phyloP scores from a whole-genome alignment of 2,888 invertebrate species.

The Rutpela maculata region DNA sequence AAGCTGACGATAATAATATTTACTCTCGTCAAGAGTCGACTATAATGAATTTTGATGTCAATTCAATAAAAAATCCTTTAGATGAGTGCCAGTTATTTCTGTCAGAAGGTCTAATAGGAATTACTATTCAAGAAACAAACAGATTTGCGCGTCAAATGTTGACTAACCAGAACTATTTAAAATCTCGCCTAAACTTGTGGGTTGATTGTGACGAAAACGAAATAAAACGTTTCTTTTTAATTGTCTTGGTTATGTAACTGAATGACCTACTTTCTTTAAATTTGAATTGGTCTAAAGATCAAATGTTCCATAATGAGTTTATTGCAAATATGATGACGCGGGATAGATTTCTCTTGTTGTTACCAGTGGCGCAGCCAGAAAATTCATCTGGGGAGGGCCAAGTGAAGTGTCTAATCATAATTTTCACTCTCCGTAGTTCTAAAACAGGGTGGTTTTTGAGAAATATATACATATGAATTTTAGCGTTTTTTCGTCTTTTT shows the following conservation, averaged over 20 bases:
- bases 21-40: not conserved
- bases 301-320: constrained; percentile 30
- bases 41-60: not conserved
- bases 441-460: too few species aligned
- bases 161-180: not conserved
- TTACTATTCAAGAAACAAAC: constrained; percentile 20
- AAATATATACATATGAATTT: too few species aligned
- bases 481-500: too few species aligned
- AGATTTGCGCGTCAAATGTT: constrained; percentile 29
- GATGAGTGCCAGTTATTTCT: constrained; percentile 8
- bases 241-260: constrained; percentile 23
- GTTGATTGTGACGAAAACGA: constrained; percentile 13
- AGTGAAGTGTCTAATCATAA: too few species aligned
- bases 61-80: not conserved
- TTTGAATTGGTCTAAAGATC: constrained; percentile 28
- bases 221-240: constrained; percentile 33
- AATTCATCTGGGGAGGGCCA: too few species aligned
- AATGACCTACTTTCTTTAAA: constrained; percentile 16
- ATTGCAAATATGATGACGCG: constrained; percentile 11
- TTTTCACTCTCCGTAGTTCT: too few species aligned
- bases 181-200: constrained; percentile 25
- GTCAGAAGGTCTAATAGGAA: too few species aligned
- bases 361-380: too few species aligned
- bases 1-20: not conserved
- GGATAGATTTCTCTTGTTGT: not conserved